Percentiles rank a stretch among this genome's conserved stretches.
These are phyloP conservation scores for Syrmaticus mikado DNA, from an alignment of 2,113 vertebrate species.

Conservation along the genomic window DNA sequence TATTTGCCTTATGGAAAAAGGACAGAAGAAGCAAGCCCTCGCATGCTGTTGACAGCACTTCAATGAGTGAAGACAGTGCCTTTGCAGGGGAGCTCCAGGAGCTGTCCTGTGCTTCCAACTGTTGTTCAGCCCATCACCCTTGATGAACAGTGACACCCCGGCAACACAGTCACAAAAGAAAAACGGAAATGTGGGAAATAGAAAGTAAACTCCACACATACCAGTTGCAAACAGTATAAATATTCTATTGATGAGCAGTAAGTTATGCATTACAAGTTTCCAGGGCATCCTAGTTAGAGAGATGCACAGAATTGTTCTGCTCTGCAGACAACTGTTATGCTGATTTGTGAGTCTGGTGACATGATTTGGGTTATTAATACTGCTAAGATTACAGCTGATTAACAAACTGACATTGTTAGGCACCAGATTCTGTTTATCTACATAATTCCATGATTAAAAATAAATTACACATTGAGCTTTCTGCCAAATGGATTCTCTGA, in stretches of 20 bases:
- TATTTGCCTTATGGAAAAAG: background rate
- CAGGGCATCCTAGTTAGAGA: background rate
- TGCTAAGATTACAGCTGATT: constrained; percentile 52
- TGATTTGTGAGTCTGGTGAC: background rate
- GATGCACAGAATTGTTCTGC: background rate
- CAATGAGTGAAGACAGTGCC: background rate
- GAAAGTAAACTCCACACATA: rapidly evolving
- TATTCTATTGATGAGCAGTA: background rate
- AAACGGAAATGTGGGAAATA: background rate
- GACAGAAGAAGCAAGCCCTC: background rate
- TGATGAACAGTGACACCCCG: background rate
- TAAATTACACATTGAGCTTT: background rate
- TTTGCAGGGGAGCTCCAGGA: background rate
- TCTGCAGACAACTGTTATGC: background rate
- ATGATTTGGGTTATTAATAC: background rate
- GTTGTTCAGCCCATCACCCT: background rate
- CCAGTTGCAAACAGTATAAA: background rate
- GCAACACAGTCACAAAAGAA: background rate
- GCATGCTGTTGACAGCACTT: background rate
- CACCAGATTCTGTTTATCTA: constrained; percentile 12
- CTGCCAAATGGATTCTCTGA: constrained; percentile 1
- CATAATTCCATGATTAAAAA: constrained; percentile 51
- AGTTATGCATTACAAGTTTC: background rate
- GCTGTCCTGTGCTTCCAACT: background rate
- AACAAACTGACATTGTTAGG: background rate